These are phyloP conservation scores for Gambusia affinis DNA, from an alignment of 2,113 vertebrate species.

Conservation along the genomic window DNA sequence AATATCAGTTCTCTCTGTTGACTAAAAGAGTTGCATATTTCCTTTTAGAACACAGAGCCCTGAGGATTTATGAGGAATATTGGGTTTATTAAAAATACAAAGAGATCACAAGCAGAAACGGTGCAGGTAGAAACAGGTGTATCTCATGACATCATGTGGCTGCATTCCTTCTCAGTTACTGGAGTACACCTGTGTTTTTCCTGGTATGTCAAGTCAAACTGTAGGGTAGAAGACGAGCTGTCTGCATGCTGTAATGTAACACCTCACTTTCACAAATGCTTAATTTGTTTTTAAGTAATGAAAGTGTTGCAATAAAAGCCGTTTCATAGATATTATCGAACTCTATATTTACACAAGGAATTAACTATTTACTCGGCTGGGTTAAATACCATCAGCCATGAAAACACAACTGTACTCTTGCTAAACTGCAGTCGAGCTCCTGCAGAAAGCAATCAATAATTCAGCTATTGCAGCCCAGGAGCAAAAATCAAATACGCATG, in stretches of 20 bases:
- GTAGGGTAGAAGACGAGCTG: neutral
- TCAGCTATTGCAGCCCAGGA: neutral
- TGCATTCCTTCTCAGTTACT: neutral
- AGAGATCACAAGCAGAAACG: neutral
- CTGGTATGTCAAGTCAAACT: neutral
- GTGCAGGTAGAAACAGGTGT: slow-evolving; percentile 10
- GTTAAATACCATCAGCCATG: neutral
- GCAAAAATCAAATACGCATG: too few relatives aligned
- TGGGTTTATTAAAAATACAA: neutral
- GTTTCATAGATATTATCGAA: neutral
- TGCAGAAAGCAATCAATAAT: neutral
- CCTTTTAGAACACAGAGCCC: neutral
- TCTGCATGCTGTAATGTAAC: neutral
- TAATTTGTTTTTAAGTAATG: neutral
- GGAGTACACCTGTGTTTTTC: slow-evolving; percentile 6
- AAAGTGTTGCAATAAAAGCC: neutral
- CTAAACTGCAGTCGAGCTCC: neutral
- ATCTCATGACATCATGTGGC: slow-evolving; percentile 3
- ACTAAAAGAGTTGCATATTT: neutral
- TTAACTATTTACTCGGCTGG: neutral
- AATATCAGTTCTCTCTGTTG: neutral
- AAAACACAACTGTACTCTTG: neutral
- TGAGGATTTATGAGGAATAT: neutral
- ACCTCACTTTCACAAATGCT: neutral
- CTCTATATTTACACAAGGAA: neutral